Percentiles rank a stretch among this genome's conserved stretches.
phyloP scores from a whole-genome alignment of 2,797 vertebrate species.

The Muscicapa comitata region DNA sequence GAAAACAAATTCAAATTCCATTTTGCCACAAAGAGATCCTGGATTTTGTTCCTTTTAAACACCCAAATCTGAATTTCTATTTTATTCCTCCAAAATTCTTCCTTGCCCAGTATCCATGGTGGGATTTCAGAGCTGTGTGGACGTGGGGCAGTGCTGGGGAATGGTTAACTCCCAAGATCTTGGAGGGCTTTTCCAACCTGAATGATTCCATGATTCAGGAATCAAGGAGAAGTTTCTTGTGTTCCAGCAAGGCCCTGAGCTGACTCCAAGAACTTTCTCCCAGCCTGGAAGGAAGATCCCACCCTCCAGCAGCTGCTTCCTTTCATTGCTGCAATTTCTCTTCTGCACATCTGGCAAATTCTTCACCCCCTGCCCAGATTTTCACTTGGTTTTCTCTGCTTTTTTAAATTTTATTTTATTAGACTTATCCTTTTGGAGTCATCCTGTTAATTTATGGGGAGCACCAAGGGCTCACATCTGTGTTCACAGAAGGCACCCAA shows the following conservation, averaged over 20 bases:
- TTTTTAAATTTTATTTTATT: background rate
- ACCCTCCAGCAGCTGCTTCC: background rate
- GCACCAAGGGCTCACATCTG: background rate
- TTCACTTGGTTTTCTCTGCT: background rate
- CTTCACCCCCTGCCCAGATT: background rate
- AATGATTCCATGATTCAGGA: background rate
- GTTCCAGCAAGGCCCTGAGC: background rate
- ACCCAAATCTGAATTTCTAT: background rate
- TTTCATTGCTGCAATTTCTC: background rate
- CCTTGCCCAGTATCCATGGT: background rate
- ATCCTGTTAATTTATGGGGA: background rate
- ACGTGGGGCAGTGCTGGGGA: rapidly evolving
- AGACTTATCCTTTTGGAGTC: background rate
- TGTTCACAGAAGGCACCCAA: background rate
- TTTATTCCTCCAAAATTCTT: background rate
- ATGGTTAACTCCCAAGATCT: no score
- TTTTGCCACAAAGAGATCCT: background rate
- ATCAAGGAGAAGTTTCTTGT: background rate
- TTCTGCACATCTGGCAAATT: background rate
- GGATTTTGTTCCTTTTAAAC: rapidly evolving
- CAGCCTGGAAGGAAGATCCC: background rate
- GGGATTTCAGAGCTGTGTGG: rapidly evolving
- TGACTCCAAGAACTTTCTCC: background rate
- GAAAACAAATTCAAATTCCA: background rate
- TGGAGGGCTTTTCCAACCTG: background rate